Evolutionary conservation across 1,140 invertebrate species (phyloP).

Genomic region (Chelonus insularis): DNA sequence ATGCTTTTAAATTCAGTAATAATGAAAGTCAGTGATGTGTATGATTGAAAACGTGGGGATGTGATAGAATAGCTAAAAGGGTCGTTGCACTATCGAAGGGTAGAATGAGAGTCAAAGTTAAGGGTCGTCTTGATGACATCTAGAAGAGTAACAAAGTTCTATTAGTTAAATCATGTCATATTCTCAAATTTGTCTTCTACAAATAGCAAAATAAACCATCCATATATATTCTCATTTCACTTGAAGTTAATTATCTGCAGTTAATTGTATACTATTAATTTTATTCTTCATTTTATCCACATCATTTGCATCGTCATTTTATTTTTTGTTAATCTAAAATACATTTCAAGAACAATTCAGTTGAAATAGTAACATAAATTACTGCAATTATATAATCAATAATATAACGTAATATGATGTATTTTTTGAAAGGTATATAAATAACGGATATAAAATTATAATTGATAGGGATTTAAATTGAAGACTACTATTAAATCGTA

Average conservation of each 20-base stretch:
- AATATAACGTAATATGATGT: too few species aligned
- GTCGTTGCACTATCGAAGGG: slow-evolving; percentile 3
- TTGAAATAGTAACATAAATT: too few species aligned
- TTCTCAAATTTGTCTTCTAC: too few species aligned
- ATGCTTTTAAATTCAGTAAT: slow-evolving; percentile 48
- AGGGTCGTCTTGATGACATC: slow-evolving; percentile 8
- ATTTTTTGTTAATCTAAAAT: too few species aligned
- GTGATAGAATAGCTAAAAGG: slow-evolving; percentile 20
- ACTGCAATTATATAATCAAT: too few species aligned
- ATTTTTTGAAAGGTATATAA: not conserved
- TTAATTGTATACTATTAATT: too few species aligned
- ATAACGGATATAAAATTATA: slow-evolving; percentile 7
- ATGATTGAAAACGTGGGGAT: slow-evolving; percentile 50
- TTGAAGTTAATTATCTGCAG: too few species aligned
- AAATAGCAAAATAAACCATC: too few species aligned
- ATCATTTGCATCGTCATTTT: too few species aligned
- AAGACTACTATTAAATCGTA: not conserved
- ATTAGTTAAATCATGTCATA: not conserved
- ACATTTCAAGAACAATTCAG: too few species aligned
- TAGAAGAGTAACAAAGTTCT: not conserved
- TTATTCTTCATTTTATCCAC: too few species aligned
- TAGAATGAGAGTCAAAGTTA: not conserved
- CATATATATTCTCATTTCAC: too few species aligned
- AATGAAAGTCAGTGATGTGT: slow-evolving; percentile 51
- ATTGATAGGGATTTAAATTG: slow-evolving; percentile 7